A percentile compares a stretch with the other conserved stretches of the same genome.
Conservation (phyloP, 2,797 vertebrate genomes). For the Otolemur crassicaudatus region DNA sequence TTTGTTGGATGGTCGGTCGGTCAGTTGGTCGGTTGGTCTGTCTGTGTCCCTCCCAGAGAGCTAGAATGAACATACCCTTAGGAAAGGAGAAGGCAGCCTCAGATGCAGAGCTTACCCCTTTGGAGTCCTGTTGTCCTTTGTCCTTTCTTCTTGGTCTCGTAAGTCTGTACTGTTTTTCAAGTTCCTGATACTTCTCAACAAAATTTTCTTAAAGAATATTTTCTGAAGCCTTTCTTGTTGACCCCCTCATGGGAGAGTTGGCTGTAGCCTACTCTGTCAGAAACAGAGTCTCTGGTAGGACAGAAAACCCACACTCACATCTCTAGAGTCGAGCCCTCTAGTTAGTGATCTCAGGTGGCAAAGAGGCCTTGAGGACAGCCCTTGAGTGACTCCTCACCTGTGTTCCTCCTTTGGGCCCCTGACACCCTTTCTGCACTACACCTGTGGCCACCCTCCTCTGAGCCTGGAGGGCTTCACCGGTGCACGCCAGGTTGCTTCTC, state of each 20-base stretch:
- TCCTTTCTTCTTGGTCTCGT: neutral
- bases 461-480: neutral
- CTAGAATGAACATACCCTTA: neutral
- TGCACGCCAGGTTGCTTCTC: accelerated
- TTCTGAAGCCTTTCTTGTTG: neutral
- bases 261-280: neutral
- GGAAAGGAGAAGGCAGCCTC: neutral
- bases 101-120: neutral
- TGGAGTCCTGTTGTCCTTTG: too few relatives aligned
- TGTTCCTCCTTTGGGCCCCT: neutral
- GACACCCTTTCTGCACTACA: too few relatives aligned
- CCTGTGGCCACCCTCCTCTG: neutral
- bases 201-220: neutral
- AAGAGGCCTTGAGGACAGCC: accelerated
- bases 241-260: neutral
- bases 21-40: neutral
- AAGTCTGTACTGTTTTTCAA: neutral
- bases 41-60: neutral
- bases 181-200: neutral
- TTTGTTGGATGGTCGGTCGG: neutral
- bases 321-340: neutral
- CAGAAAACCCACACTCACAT: neutral
- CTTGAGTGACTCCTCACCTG: too few relatives aligned
- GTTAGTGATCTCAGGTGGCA: too few relatives aligned
- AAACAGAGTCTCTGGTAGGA: neutral